Percentiles rank a stretch among this genome's conserved stretches.
These are phyloP conservation scores for Melipona bicolor DNA, from an alignment of 2,888 invertebrate genomes.

Conservation along the genomic window DNA sequence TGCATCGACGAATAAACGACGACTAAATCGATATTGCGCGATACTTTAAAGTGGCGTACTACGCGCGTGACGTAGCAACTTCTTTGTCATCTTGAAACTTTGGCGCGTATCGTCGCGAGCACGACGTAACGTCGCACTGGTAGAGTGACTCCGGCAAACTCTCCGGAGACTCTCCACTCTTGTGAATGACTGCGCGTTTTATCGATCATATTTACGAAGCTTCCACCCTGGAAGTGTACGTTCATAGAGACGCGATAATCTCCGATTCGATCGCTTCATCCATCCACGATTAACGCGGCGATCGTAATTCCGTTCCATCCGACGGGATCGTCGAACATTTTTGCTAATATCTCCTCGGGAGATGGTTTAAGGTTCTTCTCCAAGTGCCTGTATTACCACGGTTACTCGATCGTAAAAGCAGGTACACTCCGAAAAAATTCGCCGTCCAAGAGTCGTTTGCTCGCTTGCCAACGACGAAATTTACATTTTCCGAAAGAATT, in stretches of 20 bases:
- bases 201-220: conserved; percentile 67
- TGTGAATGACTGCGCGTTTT: conserved; percentile 69
- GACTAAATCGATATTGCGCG: not conserved
- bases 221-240: conserved; percentile 58
- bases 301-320: not conserved
- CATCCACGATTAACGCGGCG: conserved; percentile 2
- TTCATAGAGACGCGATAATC: conserved; percentile 60
- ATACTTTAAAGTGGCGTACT: not conserved
- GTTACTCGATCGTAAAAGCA: not conserved
- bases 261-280: conserved; percentile 58
- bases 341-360: not conserved
- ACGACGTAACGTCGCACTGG: conserved; percentile 10
- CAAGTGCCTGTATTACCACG: not conserved
- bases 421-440: not conserved
- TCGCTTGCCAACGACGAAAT: not conserved
- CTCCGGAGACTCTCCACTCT: conserved; percentile 55
- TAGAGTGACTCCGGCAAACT: conserved; percentile 56
- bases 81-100: conserved; percentile 5
- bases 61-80: not conserved
- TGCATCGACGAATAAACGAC: not conserved
- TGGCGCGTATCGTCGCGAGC: conserved; percentile 36
- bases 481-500: no score
- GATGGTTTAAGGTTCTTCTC: not conserved
- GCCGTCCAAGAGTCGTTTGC: conserved; percentile 7
- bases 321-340: not conserved